Conservation (phyloP, 2,888 invertebrate genomes). For the Asteroscopus sphinx region DNA sequence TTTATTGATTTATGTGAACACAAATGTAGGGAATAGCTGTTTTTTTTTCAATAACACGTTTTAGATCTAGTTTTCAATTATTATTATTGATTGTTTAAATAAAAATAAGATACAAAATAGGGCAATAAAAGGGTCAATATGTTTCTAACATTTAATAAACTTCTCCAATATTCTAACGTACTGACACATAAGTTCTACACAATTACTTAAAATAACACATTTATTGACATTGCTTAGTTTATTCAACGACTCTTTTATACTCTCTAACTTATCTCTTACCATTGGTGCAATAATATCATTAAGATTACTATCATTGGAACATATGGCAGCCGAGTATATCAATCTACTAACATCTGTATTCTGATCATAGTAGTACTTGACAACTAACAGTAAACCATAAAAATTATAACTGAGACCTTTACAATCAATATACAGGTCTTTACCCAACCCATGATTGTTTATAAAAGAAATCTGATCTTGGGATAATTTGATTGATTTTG, state of each 20-base stretch:
- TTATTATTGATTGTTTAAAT: no score
- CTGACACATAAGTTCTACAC: constrained; percentile 84
- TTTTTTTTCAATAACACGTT: no score
- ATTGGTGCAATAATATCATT: constrained; percentile 80
- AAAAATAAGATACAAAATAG: no score
- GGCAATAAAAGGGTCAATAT: constrained; percentile 13
- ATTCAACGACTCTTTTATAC: constrained; percentile 71
- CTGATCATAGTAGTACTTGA: constrained; percentile 81
- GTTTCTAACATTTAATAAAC: constrained; percentile 86
- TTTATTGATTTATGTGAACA: no score
- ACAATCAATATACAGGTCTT: constrained; percentile 91
- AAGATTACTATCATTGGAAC: constrained; percentile 77
- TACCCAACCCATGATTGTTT: constrained; percentile 89
- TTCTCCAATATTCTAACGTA: constrained; percentile 85
- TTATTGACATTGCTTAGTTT: constrained; percentile 70
- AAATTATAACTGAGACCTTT: constrained; percentile 92
- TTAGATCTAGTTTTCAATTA: no score
- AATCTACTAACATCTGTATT: constrained; percentile 80
- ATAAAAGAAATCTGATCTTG: constrained; percentile 91
- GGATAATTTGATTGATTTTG: constrained; percentile 79
- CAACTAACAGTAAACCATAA: constrained; percentile 84
- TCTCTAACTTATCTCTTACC: constrained; percentile 72
- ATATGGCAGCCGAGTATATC: constrained; percentile 83
- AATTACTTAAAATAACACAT: constrained; percentile 80
- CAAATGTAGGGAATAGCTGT: no score